These are phyloP conservation scores for Drosophila equinoxialis DNA, from an alignment of 1,140 invertebrate species.

Conservation along the genomic window DNA sequence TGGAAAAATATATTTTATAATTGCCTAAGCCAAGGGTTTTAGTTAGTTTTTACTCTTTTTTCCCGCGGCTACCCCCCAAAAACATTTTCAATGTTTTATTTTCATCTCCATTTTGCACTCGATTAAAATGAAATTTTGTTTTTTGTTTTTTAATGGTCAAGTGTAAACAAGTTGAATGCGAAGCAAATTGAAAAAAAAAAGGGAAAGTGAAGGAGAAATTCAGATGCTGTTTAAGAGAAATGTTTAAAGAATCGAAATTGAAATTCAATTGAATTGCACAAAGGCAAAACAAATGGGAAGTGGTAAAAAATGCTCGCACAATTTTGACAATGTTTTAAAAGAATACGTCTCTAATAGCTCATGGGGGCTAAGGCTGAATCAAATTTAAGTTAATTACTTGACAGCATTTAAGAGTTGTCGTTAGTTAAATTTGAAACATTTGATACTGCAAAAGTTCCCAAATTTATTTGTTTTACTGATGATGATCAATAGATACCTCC, in stretches of 20 bases:
- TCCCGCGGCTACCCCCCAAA: not conserved
- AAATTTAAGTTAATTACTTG: no score
- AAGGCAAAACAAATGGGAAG: not conserved
- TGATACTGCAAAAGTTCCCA: no score
- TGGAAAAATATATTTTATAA: conserved; percentile 73
- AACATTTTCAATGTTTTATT: not conserved
- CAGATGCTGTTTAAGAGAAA: not conserved
- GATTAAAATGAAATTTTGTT: conserved; percentile 41
- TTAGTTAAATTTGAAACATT: no score
- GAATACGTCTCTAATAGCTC: not conserved
- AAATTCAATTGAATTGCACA: not conserved
- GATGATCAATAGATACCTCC: no score
- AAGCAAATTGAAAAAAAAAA: conserved; percentile 4
- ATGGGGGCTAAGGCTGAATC: no score
- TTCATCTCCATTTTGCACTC: conserved; percentile 36
- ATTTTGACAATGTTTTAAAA: not conserved
- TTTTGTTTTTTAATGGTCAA: conserved; percentile 15
- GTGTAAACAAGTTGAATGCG: conserved; percentile 23
- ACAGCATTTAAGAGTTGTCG: no score
- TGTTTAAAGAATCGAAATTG: not conserved
- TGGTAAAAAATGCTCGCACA: not conserved
- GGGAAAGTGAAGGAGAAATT: not conserved
- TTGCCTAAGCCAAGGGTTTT: conserved; percentile 41
- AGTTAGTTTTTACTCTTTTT: conserved; percentile 43
- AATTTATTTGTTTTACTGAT: no score